Evolutionary conservation across 2,888 invertebrate genomes (phyloP), one percentile per base, ranked within the genome.

Genomic region (Drosophila formosana): DNA sequence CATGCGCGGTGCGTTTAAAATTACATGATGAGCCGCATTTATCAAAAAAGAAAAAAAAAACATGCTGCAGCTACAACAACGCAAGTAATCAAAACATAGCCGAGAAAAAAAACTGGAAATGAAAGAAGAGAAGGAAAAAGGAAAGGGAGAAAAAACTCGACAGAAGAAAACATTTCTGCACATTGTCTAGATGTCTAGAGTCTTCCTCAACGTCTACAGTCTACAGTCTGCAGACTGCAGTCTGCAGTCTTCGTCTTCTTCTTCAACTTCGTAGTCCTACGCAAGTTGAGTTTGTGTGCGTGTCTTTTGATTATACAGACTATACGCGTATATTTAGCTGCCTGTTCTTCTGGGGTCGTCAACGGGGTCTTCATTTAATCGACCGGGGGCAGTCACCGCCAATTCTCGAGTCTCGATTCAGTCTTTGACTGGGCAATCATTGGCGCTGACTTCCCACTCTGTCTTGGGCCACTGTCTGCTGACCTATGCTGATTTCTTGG

Each of bases 21-120:
- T 82, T 89, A 89, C 86, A 86, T 77, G 85, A 89, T 83, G 88
- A 78, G 88, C 88, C 52, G 75, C 85, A 82, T 89, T 89, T 82
- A 89, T 82, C 78, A 88, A 84, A 81, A 78, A 74, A 62, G 43
- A 41, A 61, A 60, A 57, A 30, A 69, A 41, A 62, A 58, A 39
- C 18, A 56, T 58, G 13, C 45, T 45, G 9, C 32, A 64, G 56
- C 49, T 58, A 37, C 34, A 52, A 58, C 55, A 61, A 34, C 46
- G 39, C 39, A 62, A 75, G 62, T 62, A 72, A 75, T 66, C 72
- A 72, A 72, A 72, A 69, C 51, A 67, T 26, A 56, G 47, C 23
- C 53, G 13, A 55, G 52, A 25, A 66, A 18, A 18, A 78, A 68
- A 69, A 56, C 52, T 75, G 57, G 51, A 32, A 46, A 57, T 51